phyloP scores from a whole-genome alignment of 35 echinoderm and acorn worm genomes.

The Heliocidaris erythrogramma region DNA sequence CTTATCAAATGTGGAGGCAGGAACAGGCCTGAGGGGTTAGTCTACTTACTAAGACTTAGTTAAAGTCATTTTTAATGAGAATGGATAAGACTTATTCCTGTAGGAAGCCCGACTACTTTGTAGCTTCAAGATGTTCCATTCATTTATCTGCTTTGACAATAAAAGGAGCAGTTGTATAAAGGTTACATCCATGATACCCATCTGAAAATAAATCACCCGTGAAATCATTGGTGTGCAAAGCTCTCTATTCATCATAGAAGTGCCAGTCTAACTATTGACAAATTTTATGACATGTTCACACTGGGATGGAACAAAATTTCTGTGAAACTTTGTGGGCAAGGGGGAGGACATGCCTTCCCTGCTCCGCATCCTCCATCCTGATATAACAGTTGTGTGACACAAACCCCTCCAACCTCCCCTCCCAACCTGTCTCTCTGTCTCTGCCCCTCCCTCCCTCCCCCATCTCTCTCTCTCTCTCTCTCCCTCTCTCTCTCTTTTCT shows the following conservation, averaged over 20 bases:
- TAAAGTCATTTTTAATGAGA: background rate
- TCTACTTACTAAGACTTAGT: too few species aligned
- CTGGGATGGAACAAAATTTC: background rate
- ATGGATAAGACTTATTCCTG: background rate
- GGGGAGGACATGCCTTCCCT: too few species aligned
- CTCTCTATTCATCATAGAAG: background rate
- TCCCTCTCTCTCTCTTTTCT: too few species aligned
- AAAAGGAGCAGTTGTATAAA: background rate
- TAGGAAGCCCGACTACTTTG: background rate
- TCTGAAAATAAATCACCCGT: background rate
- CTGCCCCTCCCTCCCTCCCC: background rate
- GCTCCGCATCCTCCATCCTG: too few species aligned
- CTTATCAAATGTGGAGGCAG: too few species aligned
- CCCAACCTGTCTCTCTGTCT: background rate
- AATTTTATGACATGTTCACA: background rate
- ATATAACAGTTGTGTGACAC: too few species aligned
- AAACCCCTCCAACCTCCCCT: background rate
- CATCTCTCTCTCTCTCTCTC: background rate
- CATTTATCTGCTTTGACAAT: constrained; percentile 2
- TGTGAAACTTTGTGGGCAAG: too few species aligned
- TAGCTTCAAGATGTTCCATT: background rate
- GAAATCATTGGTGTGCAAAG: background rate
- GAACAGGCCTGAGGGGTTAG: too few species aligned
- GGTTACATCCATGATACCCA: background rate
- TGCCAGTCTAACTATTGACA: background rate